phyloP scores from a whole-genome alignment of 23 tunicate species.

The Halocynthia aurantium region DNA sequence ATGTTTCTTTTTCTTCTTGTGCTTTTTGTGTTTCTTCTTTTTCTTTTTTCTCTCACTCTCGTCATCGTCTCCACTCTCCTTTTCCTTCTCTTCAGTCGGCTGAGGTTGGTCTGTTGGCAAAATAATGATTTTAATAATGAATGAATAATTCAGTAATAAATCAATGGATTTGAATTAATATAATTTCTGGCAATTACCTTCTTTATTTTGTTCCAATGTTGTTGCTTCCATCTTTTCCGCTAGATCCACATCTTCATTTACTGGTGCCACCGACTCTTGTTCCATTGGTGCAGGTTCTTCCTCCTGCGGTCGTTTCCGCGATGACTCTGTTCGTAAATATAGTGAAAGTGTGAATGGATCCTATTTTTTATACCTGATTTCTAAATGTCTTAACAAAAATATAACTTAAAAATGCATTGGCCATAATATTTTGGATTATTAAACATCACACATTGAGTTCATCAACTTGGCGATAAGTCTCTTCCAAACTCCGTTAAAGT shows the following conservation, averaged over 20 bases:
- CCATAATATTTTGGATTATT: too few relatives aligned
- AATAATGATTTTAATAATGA: not conserved
- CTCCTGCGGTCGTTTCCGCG: not conserved
- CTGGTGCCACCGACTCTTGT: not conserved
- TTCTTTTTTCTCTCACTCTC: constrained; percentile 37
- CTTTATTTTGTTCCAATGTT: not conserved
- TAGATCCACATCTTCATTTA: not conserved
- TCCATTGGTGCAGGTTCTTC: not conserved
- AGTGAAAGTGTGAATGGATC: too few relatives aligned
- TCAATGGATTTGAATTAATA: not conserved
- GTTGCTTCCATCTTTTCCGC: not conserved
- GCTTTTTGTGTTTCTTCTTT: constrained; percentile 85
- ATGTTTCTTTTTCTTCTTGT: constrained; percentile 82
- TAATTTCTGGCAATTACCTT: not conserved
- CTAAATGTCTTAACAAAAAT: too few relatives aligned
- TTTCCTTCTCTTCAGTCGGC: not conserved
- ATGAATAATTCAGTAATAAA: not conserved
- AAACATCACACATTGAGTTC: too few relatives aligned
- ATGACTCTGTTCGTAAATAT: not conserved
- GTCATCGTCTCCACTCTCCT: constrained; percentile 44
- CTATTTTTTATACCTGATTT: too few relatives aligned
- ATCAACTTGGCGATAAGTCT: too few relatives aligned
- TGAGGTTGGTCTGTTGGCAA: not conserved
- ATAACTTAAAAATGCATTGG: too few relatives aligned
- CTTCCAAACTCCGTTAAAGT: too few relatives aligned